These are phyloP conservation scores for Garrulus glandarius DNA, from an alignment of 2,797 vertebrate genomes.

Conservation along the genomic window DNA sequence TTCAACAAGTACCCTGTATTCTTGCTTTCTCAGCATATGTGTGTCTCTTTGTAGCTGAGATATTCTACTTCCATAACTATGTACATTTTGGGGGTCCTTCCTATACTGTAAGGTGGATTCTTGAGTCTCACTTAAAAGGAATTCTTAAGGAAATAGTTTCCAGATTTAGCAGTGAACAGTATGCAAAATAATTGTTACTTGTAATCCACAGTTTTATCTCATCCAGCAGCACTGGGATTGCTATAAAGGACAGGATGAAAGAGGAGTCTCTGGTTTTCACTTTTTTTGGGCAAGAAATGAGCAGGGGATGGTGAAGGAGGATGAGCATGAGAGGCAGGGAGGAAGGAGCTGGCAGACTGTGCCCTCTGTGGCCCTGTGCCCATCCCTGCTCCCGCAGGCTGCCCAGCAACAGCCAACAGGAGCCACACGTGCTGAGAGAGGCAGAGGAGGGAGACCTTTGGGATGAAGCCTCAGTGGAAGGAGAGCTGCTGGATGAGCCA, in stretches of 20 bases:
- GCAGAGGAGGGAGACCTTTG: not conserved
- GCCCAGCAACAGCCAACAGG: not conserved
- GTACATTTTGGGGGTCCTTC: not conserved
- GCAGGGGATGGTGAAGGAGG: not conserved
- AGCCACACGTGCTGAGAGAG: not conserved
- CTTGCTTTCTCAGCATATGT: not conserved
- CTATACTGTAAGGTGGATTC: not conserved
- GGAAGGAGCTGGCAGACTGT: not conserved
- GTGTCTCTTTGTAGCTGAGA: not conserved
- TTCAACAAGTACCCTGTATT: not conserved
- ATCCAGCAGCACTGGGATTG: not conserved
- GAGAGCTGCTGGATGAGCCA: not conserved
- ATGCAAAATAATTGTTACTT: not conserved
- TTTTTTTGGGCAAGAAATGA: not conserved
- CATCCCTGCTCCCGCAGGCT: not conserved
- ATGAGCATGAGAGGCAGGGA: not conserved
- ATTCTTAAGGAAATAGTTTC: slow-evolving; percentile 45
- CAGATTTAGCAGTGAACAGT: slow-evolving; percentile 10
- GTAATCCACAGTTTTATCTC: not conserved
- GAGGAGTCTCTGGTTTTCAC: not conserved
- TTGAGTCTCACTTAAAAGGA: not conserved
- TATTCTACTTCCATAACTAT: not conserved
- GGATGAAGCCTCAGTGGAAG: not conserved
- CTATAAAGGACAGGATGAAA: not conserved
- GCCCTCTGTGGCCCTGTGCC: not conserved